Evolutionary conservation across 2,888 invertebrate genomes (phyloP).

Genomic region (Agrotis clavis): DNA sequence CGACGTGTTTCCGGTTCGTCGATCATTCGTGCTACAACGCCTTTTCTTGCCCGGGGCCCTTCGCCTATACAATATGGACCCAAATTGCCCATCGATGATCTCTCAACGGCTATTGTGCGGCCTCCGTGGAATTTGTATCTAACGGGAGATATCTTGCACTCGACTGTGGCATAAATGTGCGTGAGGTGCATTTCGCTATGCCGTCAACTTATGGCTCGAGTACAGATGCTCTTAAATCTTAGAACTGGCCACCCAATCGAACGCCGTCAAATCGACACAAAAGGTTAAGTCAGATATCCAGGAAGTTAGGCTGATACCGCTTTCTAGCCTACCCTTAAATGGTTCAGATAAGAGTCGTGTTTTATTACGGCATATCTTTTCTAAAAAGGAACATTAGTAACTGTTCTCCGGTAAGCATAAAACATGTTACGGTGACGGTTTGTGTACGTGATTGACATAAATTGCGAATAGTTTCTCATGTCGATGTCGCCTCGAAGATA

Average conservation of each 20-base stretch:
- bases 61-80: constrained; percentile 79
- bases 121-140: constrained; percentile 81
- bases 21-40: constrained; percentile 70
- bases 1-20: constrained; percentile 78
- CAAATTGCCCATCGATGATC: constrained; percentile 82
- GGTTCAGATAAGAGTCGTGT: constrained; percentile 47
- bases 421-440: constrained; percentile 58
- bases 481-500: constrained; percentile 45
- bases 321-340: constrained; percentile 45
- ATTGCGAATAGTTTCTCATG: constrained; percentile 57
- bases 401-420: constrained; percentile 53
- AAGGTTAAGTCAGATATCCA: constrained; percentile 44
- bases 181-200: constrained; percentile 82
- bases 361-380: constrained; percentile 59
- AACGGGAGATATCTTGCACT: constrained; percentile 84
- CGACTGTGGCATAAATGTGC: constrained; percentile 75
- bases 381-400: constrained; percentile 58
- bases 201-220: constrained; percentile 63
- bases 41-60: constrained; percentile 78
- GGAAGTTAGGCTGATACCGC: constrained; percentile 43
- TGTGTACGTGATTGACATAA: constrained; percentile 64
- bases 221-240: constrained; percentile 41
- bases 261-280: constrained; percentile 46
- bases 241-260: constrained; percentile 46
- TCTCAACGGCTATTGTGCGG: constrained; percentile 79